Evolutionary conservation across 2,888 invertebrate genomes (phyloP).

Genomic region (Mesopsocus fuscifrons): DNA sequence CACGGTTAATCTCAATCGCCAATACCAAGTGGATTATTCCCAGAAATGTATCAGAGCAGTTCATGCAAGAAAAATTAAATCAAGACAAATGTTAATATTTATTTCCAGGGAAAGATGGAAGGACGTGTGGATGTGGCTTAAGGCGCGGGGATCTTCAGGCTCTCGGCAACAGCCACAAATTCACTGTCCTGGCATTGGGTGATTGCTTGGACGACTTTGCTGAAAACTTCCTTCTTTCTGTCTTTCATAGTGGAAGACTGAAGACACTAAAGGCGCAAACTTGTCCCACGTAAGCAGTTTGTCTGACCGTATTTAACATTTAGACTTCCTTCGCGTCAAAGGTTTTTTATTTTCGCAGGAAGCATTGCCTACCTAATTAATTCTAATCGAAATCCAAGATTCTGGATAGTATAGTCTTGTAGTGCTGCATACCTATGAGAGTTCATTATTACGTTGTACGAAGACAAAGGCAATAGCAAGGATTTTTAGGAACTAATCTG

Average conservation of each 20-base stretch:
- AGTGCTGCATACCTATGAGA: too few relatives aligned
- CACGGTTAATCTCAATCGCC: too few relatives aligned
- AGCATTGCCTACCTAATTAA: slow-evolving; percentile 4
- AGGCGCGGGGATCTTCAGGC: slow-evolving; percentile 56
- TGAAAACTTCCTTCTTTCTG: slow-evolving; percentile 60
- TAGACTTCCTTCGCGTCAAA: background rate
- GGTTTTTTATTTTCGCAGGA: slow-evolving; percentile 11
- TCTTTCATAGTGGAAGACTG: slow-evolving; percentile 62
- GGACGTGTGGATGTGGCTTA: slow-evolving; percentile 35
- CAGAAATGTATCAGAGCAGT: too few relatives aligned
- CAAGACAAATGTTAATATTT: too few relatives aligned
- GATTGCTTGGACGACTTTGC: slow-evolving; percentile 73
- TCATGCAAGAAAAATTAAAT: too few relatives aligned
- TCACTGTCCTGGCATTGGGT: slow-evolving; percentile 73
- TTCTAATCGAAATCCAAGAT: background rate
- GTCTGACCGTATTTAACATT: slow-evolving; percentile 1
- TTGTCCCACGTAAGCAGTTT: slow-evolving; percentile 37
- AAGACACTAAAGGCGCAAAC: slow-evolving; percentile 66
- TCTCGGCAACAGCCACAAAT: slow-evolving; percentile 53
- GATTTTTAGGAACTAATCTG: too few relatives aligned
- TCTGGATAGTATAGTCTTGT: background rate
- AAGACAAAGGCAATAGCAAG: too few relatives aligned
- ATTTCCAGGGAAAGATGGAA: slow-evolving; percentile 33
- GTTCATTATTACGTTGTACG: too few relatives aligned
- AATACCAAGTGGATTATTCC: too few relatives aligned